Base-by-base conservation (phyloP, 2,888 invertebrate genomes). In the Allacma fusca region DNA sequence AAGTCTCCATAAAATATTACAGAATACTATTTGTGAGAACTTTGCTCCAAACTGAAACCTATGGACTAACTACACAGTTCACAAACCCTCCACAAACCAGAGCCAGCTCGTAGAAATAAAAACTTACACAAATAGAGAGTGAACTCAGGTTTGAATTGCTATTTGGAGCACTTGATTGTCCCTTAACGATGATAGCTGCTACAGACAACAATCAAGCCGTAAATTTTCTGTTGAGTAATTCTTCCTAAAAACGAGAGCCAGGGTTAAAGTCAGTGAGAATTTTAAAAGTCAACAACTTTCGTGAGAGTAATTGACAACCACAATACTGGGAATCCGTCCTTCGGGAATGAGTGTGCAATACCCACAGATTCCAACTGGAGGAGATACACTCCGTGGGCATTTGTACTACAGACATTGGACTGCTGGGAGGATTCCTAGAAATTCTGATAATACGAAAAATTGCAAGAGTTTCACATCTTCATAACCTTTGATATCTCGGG, bases 401-500 rank as follows among this genome's bases (percentile, higher is more conserved):
- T n/a, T n/a, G n/a, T n/a, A n/a, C n/a, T n/a, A n/a, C n/a, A n/a
- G n/a, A n/a, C 5, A 9, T 34, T 4, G 34, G 9, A 34, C 4
- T 4, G 34, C 34, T 50, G 50, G 50, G n/a, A 50, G 50, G 50
- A 50, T 50, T 16, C 50, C 16, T 50, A 16, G 16, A 50, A 50
- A 50, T 50, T 4, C 50, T 50, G 50, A 50, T 50, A 16, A 50
- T 50, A 12, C 50, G 50, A n/a, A 50, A 50, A 50, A 50, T 50
- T 50, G 16, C 50, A 50, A 50, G 50, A 50, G 50, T n/a, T 50
- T 50, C 50, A 50, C 50, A 50, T 12, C 50, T 50, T 50, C 50
- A 50, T 50, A 50, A 50, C 50, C 50, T 50, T 50, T 50, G 50
- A 50, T 50, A 50, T 50, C 50, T 50, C 50, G 19, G 4, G 19